Conservation (phyloP, 1,140 invertebrate genomes). For the Chironomus tepperi region DNA sequence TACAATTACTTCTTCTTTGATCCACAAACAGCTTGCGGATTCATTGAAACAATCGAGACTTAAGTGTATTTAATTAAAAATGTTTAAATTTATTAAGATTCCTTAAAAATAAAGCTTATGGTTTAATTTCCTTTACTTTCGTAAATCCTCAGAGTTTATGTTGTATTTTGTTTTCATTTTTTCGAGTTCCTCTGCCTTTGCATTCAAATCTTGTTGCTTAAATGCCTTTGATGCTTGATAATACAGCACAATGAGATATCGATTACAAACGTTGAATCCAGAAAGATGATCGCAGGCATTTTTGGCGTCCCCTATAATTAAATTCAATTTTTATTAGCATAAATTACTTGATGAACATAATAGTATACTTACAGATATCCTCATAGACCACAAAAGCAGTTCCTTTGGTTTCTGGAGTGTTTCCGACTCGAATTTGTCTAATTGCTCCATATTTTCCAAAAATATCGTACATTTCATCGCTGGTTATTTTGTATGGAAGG, state of each 20-base stretch:
- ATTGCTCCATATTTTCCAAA: slow-evolving; percentile 99
- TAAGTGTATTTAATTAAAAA: background rate
- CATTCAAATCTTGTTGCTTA: slow-evolving; percentile 92
- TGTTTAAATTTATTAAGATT: background rate
- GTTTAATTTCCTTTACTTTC: slow-evolving; percentile 34
- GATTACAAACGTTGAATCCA: slow-evolving; percentile 98
- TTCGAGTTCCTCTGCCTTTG: slow-evolving; percentile 94
- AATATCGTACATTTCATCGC: slow-evolving; percentile 99
- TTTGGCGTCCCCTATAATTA: slow-evolving; percentile 76
- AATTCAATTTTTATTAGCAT: too few species aligned
- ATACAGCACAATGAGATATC: slow-evolving; percentile 96
- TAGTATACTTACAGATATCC: slow-evolving; percentile 64
- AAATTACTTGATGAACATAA: too few species aligned
- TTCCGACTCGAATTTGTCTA: slow-evolving; percentile 94
- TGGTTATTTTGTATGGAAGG: slow-evolving; percentile 97
- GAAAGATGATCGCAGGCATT: slow-evolving; percentile 99
- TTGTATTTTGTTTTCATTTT: slow-evolving; percentile 93
- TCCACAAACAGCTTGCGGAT: slow-evolving; percentile 67
- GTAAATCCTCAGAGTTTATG: slow-evolving; percentile 45
- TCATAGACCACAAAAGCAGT: slow-evolving; percentile 99
- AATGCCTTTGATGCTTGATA: slow-evolving; percentile 93
- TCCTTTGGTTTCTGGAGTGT: slow-evolving; percentile 94
- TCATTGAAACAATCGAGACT: slow-evolving; percentile 46
- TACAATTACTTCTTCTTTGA: slow-evolving; percentile 90
- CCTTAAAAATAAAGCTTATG: background rate